A percentile compares a stretch with the other conserved stretches of the same genome.
Evolutionary conservation across 2,888 invertebrate genomes (phyloP).

Genomic region (Drosophila maculinotata): DNA sequence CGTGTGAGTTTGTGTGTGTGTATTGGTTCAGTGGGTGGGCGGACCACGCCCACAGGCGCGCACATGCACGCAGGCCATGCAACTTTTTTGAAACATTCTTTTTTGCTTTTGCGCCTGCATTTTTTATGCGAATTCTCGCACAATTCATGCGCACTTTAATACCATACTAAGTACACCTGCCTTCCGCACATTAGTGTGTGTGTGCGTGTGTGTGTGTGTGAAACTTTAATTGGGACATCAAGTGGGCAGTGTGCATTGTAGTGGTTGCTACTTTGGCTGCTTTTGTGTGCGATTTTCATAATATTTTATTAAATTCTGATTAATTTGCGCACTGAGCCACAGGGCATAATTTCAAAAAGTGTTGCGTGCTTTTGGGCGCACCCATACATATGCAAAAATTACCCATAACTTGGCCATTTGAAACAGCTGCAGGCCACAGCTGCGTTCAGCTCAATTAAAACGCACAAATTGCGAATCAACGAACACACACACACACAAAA

Average conservation of each 20-base stretch:
- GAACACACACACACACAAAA: conserved; percentile 34
- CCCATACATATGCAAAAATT: conserved; percentile 37
- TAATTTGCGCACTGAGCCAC: conserved; percentile 57
- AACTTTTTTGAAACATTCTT: conserved; percentile 48
- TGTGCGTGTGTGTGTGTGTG: conserved; percentile 21
- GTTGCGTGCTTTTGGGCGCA: conserved; percentile 68
- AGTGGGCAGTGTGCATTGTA: conserved; percentile 59
- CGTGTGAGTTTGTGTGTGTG: conserved; percentile 21
- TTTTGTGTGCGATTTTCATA: conserved; percentile 59
- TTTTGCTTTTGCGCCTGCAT: conserved; percentile 48
- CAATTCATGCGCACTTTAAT: conserved; percentile 67
- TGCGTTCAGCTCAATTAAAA: conserved; percentile 71
- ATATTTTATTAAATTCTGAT: conserved; percentile 80
- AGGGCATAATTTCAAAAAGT: conserved; percentile 39
- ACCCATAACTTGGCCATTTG: conserved; percentile 37
- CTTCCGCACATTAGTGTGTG: conserved; percentile 14
- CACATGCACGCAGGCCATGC: conserved; percentile 5
- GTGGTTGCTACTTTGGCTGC: conserved; percentile 29
- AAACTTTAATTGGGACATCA: conserved; percentile 80
- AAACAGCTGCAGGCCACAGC: conserved; percentile 53
- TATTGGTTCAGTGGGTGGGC: conserved; percentile 21
- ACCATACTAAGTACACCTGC: conserved; percentile 73
- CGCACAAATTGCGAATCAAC: conserved; percentile 70
- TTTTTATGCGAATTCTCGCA: conserved; percentile 70
- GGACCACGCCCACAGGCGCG: conserved; percentile 24